Base-by-base conservation (phyloP, 2,888 invertebrate species). In the Laspeyria flexula region DNA sequence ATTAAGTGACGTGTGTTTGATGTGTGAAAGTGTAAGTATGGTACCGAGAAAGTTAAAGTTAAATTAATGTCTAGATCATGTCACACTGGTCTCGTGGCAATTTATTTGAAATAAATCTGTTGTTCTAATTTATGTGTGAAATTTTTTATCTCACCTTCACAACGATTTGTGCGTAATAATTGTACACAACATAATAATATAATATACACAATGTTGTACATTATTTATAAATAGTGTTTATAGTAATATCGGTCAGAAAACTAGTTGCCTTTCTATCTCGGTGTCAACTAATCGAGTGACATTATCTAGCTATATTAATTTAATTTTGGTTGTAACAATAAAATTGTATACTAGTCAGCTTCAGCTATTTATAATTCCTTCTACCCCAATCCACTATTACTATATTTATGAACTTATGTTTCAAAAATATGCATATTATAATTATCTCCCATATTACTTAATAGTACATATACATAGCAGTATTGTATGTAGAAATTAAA, bases 41-140 rank as follows among this genome's bases (percentile, higher is more conserved):
- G 81, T 88, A 83, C 77, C 80, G 81, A 85, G 81, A 84, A 83
- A 86, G 85, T 85, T 79, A 81, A 88, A 88, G 81, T 90, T 92
- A 88, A 93, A 92, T 93, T 92, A 92, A 92, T 92, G 89, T 92
- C 92, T 93, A 93, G 93, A 93, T 92, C 86, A 90, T 93, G 93
- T 93, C 93, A 93, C 92, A 93, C 78, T 83, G 86, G 83, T 88
- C 85, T 88, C 88, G 93, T 93, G 93, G 92, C 93, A 92, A 87
- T 85, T 88, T 90, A 86, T 90, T 86, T 86, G 85, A 90, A 92
- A 92, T 92, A 92, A 92, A 92, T 89, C 90, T 92, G 88, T 92
- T 91, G 90, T 91, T 89, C 86, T 83, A 84, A 88, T 75, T 79
- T 81, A 73, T 85, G 90, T 92, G 88, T 89, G 77, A 83, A 86